Percentiles rank a stretch among this genome's conserved stretches.
Evolutionary conservation across 2,888 invertebrate genomes (phyloP).

Genomic region (Oligia strigilis): DNA sequence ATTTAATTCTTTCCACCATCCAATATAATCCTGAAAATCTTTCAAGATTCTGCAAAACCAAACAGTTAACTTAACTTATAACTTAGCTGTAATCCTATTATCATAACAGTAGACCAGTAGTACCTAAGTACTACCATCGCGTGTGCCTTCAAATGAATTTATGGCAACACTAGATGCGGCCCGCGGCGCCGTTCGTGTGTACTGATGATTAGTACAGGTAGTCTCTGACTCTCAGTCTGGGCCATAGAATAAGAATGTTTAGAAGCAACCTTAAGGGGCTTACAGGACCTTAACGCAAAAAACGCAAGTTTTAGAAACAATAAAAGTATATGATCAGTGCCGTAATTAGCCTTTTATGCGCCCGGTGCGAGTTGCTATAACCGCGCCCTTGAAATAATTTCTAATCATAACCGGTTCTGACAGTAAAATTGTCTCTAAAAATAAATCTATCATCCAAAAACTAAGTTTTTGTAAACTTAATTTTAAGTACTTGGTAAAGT

Average conservation of each 20-base stretch:
- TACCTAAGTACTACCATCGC: constrained; percentile 29
- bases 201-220: constrained; percentile 54
- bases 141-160: constrained; percentile 54
- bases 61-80: constrained; percentile 4
- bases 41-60: background rate
- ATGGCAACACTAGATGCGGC: constrained; percentile 51
- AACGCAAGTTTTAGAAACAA: too few relatives aligned
- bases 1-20: background rate
- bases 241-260: constrained; percentile 3
- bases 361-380: too few relatives aligned
- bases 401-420: too few relatives aligned
- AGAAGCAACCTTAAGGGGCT: too few relatives aligned
- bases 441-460: too few relatives aligned
- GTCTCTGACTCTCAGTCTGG: background rate
- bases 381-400: too few relatives aligned
- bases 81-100: constrained; percentile 10
- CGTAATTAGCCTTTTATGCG: too few relatives aligned
- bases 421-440: too few relatives aligned
- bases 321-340: too few relatives aligned
- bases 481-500: too few relatives aligned
- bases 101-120: constrained; percentile 42
- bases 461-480: too few relatives aligned
- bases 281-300: too few relatives aligned
- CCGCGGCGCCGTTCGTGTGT: constrained; percentile 58
- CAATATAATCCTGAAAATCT: background rate